Conservation (phyloP, 2,888 invertebrate genomes). For the Folsomia manolachei region DNA sequence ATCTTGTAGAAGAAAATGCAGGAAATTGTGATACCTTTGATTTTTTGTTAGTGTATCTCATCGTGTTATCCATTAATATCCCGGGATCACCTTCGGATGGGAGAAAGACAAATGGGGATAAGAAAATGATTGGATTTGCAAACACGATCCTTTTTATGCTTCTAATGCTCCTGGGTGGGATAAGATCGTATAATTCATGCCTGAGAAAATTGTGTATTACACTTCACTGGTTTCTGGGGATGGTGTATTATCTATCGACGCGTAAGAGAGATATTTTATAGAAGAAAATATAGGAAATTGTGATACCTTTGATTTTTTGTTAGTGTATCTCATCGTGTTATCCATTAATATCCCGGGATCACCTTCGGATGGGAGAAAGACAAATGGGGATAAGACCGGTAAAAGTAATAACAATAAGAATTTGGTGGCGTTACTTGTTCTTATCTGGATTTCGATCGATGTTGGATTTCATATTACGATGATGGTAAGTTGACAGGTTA, state of each 20-base stretch:
- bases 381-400: background rate
- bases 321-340: background rate
- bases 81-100: too few relatives aligned
- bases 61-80: too few relatives aligned
- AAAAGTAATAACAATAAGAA: too few relatives aligned
- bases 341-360: background rate
- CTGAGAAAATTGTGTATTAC: background rate
- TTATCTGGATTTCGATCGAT: background rate
- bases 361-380: background rate
- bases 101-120: too few relatives aligned
- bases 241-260: background rate
- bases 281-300: too few relatives aligned
- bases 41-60: too few relatives aligned
- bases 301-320: too few relatives aligned
- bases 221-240: background rate
- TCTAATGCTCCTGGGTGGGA: background rate
- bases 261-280: too few relatives aligned
- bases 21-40: too few relatives aligned
- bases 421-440: background rate
- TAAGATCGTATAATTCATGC: background rate
- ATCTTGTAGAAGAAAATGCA: too few relatives aligned
- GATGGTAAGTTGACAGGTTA: background rate
- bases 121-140: background rate
- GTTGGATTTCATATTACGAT: background rate
- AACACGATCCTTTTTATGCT: background rate